These are phyloP conservation scores for Calidris pygmaea DNA, from an alignment of 2,113 vertebrate species.

Conservation along the genomic window DNA sequence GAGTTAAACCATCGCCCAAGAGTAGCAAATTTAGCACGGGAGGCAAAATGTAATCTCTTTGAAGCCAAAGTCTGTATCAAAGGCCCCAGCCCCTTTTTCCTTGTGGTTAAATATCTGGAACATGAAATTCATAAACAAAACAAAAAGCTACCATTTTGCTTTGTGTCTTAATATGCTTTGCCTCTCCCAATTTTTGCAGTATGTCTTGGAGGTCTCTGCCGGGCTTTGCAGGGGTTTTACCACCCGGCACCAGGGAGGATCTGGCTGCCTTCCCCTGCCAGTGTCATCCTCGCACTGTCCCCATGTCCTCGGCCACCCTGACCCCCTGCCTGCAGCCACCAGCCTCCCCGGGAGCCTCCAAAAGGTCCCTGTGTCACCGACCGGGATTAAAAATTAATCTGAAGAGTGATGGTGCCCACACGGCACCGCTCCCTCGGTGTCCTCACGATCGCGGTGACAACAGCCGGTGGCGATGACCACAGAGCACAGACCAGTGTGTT, in stretches of 20 bases:
- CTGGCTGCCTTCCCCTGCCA: background rate
- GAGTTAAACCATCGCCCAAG: constrained; percentile 27
- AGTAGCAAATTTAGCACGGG: constrained; percentile 37
- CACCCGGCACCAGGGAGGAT: accelerated
- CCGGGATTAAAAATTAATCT: background rate
- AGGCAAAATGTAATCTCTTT: constrained; percentile 35
- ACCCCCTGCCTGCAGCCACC: background rate
- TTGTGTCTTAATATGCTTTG: background rate
- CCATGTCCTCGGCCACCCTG: background rate
- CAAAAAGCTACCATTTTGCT: background rate
- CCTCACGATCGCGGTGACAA: background rate
- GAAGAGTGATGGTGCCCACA: background rate
- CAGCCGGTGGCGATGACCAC: background rate
- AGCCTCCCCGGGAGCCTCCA: background rate
- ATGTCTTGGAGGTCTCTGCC: accelerated
- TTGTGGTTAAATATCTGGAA: constrained; percentile 34
- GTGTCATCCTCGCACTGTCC: background rate
- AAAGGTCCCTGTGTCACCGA: background rate
- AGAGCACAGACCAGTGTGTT: background rate
- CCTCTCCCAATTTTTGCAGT: background rate
- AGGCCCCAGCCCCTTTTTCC: constrained; percentile 24
- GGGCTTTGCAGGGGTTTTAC: background rate
- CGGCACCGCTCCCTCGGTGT: background rate
- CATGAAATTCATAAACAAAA: background rate
- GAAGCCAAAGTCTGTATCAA: constrained; percentile 6